Base-by-base conservation (phyloP, 2,797 vertebrate species). In the Moxostoma hubbsi region DNA sequence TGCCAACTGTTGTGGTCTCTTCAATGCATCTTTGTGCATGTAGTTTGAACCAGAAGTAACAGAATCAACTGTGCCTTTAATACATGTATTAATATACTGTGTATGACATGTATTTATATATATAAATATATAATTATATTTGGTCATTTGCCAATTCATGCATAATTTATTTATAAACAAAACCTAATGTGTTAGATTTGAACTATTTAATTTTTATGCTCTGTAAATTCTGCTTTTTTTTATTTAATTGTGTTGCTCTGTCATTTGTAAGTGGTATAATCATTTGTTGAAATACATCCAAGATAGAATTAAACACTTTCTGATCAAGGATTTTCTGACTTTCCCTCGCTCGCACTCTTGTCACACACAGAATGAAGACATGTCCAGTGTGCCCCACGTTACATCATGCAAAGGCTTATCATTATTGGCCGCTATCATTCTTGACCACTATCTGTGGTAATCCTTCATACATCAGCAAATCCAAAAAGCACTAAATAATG, bases 1-100 rank as follows among this genome's bases (percentile, higher is more conserved):
- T 9, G 76, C 9, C 0, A 88, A 90, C 55, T 99, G 97, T 90
- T 98, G 96, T 1, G 55, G 50, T 12, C 58, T 95, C 79, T 93
- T 93, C 84, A 89, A 93, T 75, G 80, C 63, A 66, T 80, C 88
- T 0, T 54, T 87, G 74, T 95, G 93, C 85, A 53, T 9, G 7
- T 94, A 92, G 82, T 7, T 62, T 46, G 16, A 45, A 15, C 43
- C 16, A n/a, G 9, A 55, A 43, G 15, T 73, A 49, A 63, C 15
- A 49, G 13, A 43, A 46, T 36, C n/a, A 11, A 53, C 3, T 13
- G 36, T 8, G 15, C 45, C 57, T 46, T 72, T 43, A 63, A 63
- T 66, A 15, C 72, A 65, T 68, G 7, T 8, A 16, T 62, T 15
- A 70, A 47, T 9, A 58, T 6, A 58, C 5, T 51, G 43, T 5